Base-by-base conservation (phyloP, 2,113 vertebrate genomes). In the Orcinus orca region DNA sequence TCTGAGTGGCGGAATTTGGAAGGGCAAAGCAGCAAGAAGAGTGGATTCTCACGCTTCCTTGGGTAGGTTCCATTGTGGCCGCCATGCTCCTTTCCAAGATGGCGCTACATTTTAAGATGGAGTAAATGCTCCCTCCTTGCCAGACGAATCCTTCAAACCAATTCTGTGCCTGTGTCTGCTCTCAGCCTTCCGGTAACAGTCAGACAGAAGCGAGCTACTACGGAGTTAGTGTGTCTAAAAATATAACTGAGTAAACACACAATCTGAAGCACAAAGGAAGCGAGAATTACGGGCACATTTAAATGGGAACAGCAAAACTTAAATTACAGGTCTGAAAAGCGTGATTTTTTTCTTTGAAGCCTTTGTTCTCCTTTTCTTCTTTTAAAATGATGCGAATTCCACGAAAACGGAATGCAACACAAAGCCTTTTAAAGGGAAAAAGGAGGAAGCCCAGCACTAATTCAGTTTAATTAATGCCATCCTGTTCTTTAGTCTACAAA, bases 401-500 rank as follows among this genome's bases (percentile, higher is more conserved):
- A 29, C 2, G 1, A 71, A 87, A 81, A 73, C 5, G 1, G 31
- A 65, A 93, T 2, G 36, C 4, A 50, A 38, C 67, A 44, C 53
- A 60, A 23, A 88, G 77, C 44, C 53, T 90, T 71, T 71, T 62
- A 65, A 33, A 81, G 41, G 53, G 53, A 47, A 36, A 62, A 68
- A 55, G 33, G 50, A 86, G 74, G 53, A 53, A 9, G 25, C 25
- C 62, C 31, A 12, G 21, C 18, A 2, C 17, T 60, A 70, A 90
- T 77, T 90, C 68, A 8, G n/a, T 55, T 92, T 95, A 85, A 97
- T 87, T 63, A 95, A 90, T 41, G 53, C 74, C 93, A 67, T 79
- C 88, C 79, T 71, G 38, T 53, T 85, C 71, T 92, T 53, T 33
- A 18, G 33, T 68, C 71, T 47, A 53, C 76, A 71, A 71, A 93